Base-by-base conservation (phyloP, 2,113 vertebrate species). In the Prinia subflava region DNA sequence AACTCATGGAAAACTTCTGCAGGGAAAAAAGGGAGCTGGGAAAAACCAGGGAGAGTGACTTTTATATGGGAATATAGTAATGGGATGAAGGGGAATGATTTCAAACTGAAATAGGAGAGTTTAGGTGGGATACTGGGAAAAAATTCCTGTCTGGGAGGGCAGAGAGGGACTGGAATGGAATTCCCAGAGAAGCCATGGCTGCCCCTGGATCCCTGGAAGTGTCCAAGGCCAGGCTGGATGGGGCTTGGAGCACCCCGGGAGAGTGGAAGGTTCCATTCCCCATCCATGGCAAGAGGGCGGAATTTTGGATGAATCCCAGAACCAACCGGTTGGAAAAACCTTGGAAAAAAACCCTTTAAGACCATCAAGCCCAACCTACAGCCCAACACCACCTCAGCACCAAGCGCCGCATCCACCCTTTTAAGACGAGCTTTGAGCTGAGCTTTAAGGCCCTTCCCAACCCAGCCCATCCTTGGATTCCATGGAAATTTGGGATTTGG, bases 401-500 rank as follows among this genome's bases (percentile, higher is more conserved):
- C 1, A 1, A 17, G 23, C 0, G 2, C 11, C 28, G 9, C 49
- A 24, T 3, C 82, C 70, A 8, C 11, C 19, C 9, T 41, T 39
- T 30, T 2, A 9, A 13, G 24, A 5, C 0, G 18, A 65, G n/a
- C 12, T 41, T 47, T 41, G 15, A 57, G 50, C 23, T 7, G 35
- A 65, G 30, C 42, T 73, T 33, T 16, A 1, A 23, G 37, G 19
- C 9, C 23, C 13, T 37, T 52, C 4, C 77, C 62, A 6, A 3
- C 8, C 84, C 28, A 4, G 6, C 3, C 21, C 53, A 35, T 1
- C 3, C 30, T 3, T 0, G 20, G n/a, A 11, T 30, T 12, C n/a
- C 35, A 1, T 0, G 42, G 50, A 12, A 28, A 19, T 19, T 0
- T 0, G 41, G 3, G 59, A 6, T 23, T 6, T 9, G 44, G 67